A percentile compares a stretch with the other conserved stretches of the same genome.
Evolutionary conservation across 2,113 vertebrate genomes (phyloP).

Genomic region (Tupaia tana): DNA sequence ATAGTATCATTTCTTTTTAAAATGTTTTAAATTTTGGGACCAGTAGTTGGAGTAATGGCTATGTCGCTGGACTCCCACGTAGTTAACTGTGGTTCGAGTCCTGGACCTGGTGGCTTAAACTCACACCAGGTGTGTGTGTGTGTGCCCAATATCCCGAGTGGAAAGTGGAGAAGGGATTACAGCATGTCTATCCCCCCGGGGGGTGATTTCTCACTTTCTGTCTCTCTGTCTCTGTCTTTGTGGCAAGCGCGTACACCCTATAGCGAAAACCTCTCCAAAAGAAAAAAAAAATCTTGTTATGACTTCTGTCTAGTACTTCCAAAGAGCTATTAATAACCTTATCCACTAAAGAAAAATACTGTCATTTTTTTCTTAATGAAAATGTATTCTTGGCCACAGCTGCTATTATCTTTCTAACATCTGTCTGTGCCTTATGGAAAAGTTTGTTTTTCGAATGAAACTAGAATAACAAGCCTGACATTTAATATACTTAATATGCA

Average conservation of each 20-base stretch:
- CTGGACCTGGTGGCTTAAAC: no score
- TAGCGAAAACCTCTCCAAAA: neutral
- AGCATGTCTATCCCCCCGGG: no score
- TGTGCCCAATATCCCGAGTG: no score
- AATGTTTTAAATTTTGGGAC: no score
- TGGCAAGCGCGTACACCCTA: no score
- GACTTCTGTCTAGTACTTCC: conserved; percentile 49
- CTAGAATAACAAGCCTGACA: conserved; percentile 25
- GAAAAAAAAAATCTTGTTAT: conserved; percentile 30
- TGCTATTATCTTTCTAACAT: conserved; percentile 78
- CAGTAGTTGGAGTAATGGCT: no score
- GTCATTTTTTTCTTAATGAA: conserved; percentile 65
- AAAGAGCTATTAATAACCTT: conserved; percentile 62
- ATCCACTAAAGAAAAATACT: conserved; percentile 38
- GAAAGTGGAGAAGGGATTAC: no score
- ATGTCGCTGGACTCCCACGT: no score
- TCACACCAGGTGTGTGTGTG: no score
- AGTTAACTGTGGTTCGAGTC: no score
- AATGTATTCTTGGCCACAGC: conserved; percentile 55
- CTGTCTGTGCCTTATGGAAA: conserved; percentile 61
- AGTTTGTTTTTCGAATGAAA: conserved; percentile 75
- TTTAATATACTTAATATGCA: conserved; percentile 59
- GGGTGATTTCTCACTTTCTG: no score
- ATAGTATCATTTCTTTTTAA: neutral
- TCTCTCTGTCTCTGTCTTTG: no score